These are phyloP conservation scores for Tenthredo mesomela DNA, from an alignment of 2,888 invertebrate genomes.

Conservation along the genomic window DNA sequence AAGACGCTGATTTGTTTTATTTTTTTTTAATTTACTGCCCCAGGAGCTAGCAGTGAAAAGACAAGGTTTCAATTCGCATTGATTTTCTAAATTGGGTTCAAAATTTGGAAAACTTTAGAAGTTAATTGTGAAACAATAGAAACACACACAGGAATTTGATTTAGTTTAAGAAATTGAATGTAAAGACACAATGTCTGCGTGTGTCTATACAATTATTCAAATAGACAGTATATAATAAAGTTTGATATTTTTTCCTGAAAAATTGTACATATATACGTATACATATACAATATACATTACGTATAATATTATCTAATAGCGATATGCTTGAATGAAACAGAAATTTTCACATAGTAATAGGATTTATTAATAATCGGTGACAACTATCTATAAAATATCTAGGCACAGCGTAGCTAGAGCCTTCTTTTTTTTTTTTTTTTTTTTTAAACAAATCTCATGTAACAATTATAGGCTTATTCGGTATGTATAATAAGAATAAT, in stretches of 20 bases:
- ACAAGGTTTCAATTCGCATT: neutral
- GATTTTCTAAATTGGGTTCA: neutral
- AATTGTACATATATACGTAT: too few relatives aligned
- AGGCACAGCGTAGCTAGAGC: constrained; percentile 16
- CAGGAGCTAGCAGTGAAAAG: neutral
- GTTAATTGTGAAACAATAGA: neutral
- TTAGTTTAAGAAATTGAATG: neutral
- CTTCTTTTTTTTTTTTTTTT: neutral
- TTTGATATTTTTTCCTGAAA: neutral
- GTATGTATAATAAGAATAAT: constrained; percentile 19
- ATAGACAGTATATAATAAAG: constrained; percentile 4
- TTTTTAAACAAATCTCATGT: neutral
- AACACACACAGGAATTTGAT: neutral
- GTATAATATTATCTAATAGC: neutral
- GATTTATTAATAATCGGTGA: constrained; percentile 36
- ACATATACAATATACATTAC: too few relatives aligned
- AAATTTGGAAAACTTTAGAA: neutral
- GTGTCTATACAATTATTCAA: neutral
- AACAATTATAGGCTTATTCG: constrained; percentile 22
- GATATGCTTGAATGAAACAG: constrained; percentile 22
- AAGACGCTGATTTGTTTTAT: neutral
- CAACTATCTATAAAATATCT: constrained; percentile 47
- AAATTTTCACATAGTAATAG: neutral
- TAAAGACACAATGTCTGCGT: neutral
- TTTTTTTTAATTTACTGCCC: neutral